Evolutionary conservation across 2,113 vertebrate genomes (phyloP).

Genomic region (Motacilla tschutschensis): DNA sequence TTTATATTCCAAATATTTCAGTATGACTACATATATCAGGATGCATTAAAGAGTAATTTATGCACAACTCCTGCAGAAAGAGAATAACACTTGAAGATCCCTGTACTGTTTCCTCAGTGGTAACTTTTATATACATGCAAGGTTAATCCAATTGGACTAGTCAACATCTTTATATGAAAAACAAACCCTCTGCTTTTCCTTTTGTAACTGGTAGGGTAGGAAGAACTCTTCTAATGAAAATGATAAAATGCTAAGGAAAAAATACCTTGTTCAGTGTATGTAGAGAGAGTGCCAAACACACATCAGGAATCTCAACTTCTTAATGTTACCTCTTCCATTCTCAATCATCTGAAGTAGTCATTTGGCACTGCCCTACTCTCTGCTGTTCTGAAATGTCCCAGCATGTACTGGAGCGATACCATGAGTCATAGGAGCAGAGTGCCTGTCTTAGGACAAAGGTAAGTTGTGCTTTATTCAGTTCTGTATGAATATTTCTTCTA

Average conservation of each 20-base stretch:
- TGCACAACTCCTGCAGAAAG: constrained; percentile 33
- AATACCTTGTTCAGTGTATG: constrained; percentile 18
- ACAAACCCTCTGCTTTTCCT: background rate
- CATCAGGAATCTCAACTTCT: constrained; percentile 57
- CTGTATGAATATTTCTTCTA: background rate
- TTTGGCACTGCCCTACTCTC: constrained; percentile 40
- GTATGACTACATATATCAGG: constrained; percentile 47
- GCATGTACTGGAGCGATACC: background rate
- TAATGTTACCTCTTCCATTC: constrained; percentile 56
- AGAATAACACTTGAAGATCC: constrained; percentile 40
- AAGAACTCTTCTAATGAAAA: background rate
- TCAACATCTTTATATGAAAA: background rate
- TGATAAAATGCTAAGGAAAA: constrained; percentile 36
- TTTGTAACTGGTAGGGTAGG: background rate
- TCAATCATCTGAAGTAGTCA: constrained; percentile 55
- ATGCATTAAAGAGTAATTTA: constrained; percentile 59
- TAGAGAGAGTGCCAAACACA: constrained; percentile 64
- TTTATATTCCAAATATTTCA: constrained; percentile 60
- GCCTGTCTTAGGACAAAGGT: constrained; percentile 22
- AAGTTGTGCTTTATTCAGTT: constrained; percentile 21
- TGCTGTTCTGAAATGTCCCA: constrained; percentile 37
- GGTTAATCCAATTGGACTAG: background rate
- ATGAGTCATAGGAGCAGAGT: background rate
- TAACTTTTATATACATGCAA: background rate
- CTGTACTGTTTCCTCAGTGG: constrained; percentile 45